These are phyloP conservation scores for Triplophysa yarkandensis DNA, from an alignment of 2,797 vertebrate species.

Conservation along the genomic window DNA sequence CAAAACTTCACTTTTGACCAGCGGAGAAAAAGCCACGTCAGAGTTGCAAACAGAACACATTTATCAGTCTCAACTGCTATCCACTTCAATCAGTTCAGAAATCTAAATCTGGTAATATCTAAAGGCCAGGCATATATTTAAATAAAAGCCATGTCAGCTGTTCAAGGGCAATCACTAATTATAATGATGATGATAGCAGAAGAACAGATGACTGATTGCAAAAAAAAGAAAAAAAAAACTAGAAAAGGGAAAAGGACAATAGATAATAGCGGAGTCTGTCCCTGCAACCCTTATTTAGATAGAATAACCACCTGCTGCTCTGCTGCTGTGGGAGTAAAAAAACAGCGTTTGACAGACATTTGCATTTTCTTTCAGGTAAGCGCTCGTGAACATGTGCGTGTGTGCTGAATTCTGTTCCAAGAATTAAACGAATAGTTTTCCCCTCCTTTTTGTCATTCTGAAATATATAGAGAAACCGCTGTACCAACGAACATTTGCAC, in stretches of 20 bases:
- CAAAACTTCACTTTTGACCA: neutral
- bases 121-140: conserved; percentile 39
- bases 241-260: conserved; percentile 9
- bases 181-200: conserved; percentile 22
- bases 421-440: neutral
- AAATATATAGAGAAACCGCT: no score
- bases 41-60: conserved; percentile 26
- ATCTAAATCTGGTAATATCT: conserved; percentile 34
- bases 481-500: no score
- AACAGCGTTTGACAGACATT: conserved; percentile 30
- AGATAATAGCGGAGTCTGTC: conserved; percentile 7
- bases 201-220: conserved; percentile 36
- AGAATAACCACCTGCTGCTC: conserved; percentile 58
- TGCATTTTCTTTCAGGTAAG: conserved; percentile 42
- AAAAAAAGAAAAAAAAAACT: neutral
- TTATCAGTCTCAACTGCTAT: conserved; percentile 7
- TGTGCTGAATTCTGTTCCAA: neutral
- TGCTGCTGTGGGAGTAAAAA: conserved; percentile 42
- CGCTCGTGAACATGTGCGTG: neutral
- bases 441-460: neutral
- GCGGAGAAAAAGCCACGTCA: neutral
- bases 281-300: conserved; percentile 44
- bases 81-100: conserved; percentile 30
- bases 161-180: conserved; percentile 45
- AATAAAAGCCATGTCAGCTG: conserved; percentile 33